Evolutionary conservation across 2,113 vertebrate genomes (phyloP).

Genomic region (Tretioscincus oriximinensis): DNA sequence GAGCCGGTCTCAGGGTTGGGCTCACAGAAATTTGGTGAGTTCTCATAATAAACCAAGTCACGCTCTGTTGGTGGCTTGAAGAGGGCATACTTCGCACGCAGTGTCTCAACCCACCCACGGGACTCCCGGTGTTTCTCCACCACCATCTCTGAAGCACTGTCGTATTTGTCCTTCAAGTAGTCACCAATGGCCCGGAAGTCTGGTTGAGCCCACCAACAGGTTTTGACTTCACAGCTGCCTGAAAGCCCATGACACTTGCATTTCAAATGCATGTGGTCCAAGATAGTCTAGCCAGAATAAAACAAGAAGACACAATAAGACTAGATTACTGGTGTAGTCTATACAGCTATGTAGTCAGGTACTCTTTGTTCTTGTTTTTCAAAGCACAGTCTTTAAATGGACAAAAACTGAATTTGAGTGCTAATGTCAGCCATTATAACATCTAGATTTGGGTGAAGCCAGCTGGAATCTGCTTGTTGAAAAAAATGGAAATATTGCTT

Average conservation of each 20-base stretch:
- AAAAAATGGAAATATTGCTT: not conserved
- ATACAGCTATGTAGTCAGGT: too few species aligned
- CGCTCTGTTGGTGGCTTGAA: constrained; percentile 96
- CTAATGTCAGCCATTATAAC: not conserved
- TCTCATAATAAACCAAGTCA: constrained; percentile 97
- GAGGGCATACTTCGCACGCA: constrained; percentile 93
- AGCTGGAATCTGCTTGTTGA: not conserved
- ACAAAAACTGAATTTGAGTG: not conserved
- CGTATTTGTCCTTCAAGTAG: constrained; percentile 97
- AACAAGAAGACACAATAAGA: not conserved
- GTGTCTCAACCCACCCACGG: constrained; percentile 95
- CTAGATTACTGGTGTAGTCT: not conserved
- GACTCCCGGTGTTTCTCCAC: constrained; percentile 97
- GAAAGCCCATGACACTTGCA: constrained; percentile 97
- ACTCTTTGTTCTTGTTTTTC: not conserved
- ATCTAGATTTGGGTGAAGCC: not conserved
- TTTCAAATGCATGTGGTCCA: constrained; percentile 98
- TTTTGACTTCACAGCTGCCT: constrained; percentile 97
- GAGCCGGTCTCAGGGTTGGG: constrained; percentile 96
- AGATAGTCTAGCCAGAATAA: constrained; percentile 83
- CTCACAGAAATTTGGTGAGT: constrained; percentile 97
- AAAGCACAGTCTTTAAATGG: not conserved
- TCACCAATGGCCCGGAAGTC: constrained; percentile 95
- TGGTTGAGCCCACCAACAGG: constrained; percentile 97
- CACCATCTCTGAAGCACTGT: constrained; percentile 98